Percentiles rank a stretch among this genome's conserved stretches.
phyloP scores from a whole-genome alignment of 1,140 invertebrate species.

The Drosophila oshimai region DNA sequence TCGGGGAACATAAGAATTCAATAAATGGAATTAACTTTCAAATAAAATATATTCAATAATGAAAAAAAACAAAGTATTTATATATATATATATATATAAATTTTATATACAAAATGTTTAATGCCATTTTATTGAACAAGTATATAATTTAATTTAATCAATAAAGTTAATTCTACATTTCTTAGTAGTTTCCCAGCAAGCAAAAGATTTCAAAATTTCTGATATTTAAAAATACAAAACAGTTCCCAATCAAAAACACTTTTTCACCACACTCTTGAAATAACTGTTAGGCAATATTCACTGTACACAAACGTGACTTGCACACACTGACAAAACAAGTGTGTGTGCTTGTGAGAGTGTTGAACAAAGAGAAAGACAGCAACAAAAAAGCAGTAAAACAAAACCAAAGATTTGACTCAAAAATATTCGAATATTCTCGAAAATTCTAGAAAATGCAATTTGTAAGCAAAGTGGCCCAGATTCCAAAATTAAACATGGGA shows the following conservation, averaged over 20 bases:
- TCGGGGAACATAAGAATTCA: no score
- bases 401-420: background rate
- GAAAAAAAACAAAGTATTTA: no score
- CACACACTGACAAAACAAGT: conserved; percentile 14
- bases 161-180: no score
- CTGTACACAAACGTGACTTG: conserved; percentile 36
- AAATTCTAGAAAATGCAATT: conserved; percentile 2
- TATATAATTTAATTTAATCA: no score
- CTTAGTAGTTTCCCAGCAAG: no score
- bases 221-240: no score
- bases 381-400: conserved; percentile 7
- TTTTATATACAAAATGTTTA: no score
- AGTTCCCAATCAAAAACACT: background rate
- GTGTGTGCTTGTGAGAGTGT: background rate
- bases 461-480: conserved; percentile 40
- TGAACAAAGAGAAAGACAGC: conserved; percentile 54
- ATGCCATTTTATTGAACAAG: no score
- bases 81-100: no score
- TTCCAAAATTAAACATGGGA: conserved; percentile 71
- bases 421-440: conserved; percentile 5
- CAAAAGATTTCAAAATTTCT: no score
- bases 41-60: no score
- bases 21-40: no score
- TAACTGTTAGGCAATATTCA: background rate
- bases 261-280: background rate